A percentile compares a stretch with the other conserved stretches of the same genome.
Conservation (phyloP, 2,888 invertebrate species). For the Zygaena filipendulae region DNA sequence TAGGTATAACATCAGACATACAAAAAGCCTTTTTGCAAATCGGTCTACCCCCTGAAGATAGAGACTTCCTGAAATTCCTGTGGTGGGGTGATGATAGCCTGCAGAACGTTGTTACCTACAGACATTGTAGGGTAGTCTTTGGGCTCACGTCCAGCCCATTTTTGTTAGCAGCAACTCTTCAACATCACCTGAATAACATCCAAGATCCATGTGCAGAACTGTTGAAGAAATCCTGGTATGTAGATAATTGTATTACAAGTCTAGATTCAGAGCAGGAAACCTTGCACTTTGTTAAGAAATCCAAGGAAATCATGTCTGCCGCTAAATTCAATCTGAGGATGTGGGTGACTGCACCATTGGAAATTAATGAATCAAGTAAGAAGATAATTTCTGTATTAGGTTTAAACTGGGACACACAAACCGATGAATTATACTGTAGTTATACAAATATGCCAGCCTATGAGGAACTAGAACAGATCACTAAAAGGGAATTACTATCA, state of each 20-base stretch:
- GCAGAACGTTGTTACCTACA: slow-evolving; percentile 3
- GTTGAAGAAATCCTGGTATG: slow-evolving; percentile 7
- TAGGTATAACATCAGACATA: slow-evolving; percentile 8
- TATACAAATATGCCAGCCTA: neutral
- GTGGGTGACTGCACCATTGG: slow-evolving; percentile 7
- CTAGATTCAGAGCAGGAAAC: slow-evolving; percentile 3
- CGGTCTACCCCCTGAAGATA: slow-evolving; percentile 4
- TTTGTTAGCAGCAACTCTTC: slow-evolving; percentile 7
- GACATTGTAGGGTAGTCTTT: slow-evolving; percentile 9
- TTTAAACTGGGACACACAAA: slow-evolving; percentile 3
- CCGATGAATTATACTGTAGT: slow-evolving; percentile 4
- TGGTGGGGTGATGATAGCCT: slow-evolving; percentile 7
- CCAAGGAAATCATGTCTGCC: slow-evolving; percentile 4
- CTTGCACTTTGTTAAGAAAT: slow-evolving; percentile 1
- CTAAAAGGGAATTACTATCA: slow-evolving; percentile 6
- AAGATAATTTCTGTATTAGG: slow-evolving; percentile 6
- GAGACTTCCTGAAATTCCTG: slow-evolving; percentile 8
- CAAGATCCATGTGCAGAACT: neutral
- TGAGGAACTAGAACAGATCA: neutral
- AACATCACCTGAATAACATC: slow-evolving; percentile 3
- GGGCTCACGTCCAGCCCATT: slow-evolving; percentile 8
- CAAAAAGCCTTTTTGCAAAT: slow-evolving; percentile 10
- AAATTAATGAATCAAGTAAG: slow-evolving; percentile 3
- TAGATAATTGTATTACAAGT: too few relatives aligned
- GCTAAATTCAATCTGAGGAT: slow-evolving; percentile 8